Evolutionary conservation across 2,888 invertebrate genomes (phyloP).

Genomic region (Stenurella melanura): DNA sequence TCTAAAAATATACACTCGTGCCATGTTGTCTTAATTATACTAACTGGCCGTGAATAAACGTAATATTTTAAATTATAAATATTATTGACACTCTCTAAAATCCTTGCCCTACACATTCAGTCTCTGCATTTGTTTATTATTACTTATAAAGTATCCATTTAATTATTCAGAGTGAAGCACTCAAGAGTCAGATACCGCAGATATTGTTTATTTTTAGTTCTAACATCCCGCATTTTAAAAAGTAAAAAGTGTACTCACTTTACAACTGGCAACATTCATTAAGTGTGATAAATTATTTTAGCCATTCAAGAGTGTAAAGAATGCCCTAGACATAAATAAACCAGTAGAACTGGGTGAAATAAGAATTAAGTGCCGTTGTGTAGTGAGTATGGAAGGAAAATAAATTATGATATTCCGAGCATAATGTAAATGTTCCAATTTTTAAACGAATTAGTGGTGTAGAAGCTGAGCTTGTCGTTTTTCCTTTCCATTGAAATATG

Average conservation of each 20-base stretch:
- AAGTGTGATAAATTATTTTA: conserved; percentile 41
- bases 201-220: conserved; percentile 37
- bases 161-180: conserved; percentile 29
- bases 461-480: not conserved
- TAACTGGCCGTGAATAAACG: not conserved
- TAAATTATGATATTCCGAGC: not conserved
- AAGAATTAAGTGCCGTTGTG: conserved; percentile 20
- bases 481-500: conserved; percentile 12
- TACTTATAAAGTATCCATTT: not conserved
- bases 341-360: conserved; percentile 15
- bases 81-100: conserved; percentile 8
- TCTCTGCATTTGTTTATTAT: conserved; percentile 24
- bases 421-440: not conserved
- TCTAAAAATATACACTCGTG: not conserved
- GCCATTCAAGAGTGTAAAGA: conserved; percentile 34
- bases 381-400: conserved; percentile 9
- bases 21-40: not conserved
- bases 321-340: conserved; percentile 32
- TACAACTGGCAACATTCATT: conserved; percentile 29
- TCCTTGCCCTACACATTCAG: conserved; percentile 10
- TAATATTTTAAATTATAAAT: not conserved
- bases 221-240: conserved; percentile 13
- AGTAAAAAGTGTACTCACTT: conserved; percentile 27
- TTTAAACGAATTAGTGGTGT: not conserved
- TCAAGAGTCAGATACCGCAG: conserved; percentile 28